Evolutionary conservation across 2,888 invertebrate genomes (phyloP), one percentile per base, ranked within the genome.

Genomic region (Perdita meconis): DNA sequence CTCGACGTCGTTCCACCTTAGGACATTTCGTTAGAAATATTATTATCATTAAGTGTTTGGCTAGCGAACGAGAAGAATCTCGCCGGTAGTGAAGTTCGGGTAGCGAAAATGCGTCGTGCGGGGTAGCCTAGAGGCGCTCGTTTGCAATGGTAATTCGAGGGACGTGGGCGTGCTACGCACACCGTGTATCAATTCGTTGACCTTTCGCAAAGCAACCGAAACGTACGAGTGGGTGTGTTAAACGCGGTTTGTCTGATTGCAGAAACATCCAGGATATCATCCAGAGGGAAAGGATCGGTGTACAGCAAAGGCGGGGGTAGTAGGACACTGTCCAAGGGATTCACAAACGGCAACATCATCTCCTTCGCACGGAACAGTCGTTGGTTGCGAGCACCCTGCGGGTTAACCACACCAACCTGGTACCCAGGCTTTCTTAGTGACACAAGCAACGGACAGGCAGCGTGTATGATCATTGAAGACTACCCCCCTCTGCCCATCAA

Each of bases 211-310:
- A n/a, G n/a, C n/a, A n/a, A n/a, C n/a, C n/a, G n/a, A n/a, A n/a
- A n/a, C n/a, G n/a, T n/a, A 10, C 2, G 13, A 13, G 6, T 10
- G 6, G 12, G 4, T 8, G n/a, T 47, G 8, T 8, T 51, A 24
- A 53, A 16, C 0, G n/a, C 5, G 13, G 36, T 56, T 42, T 1
- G 0, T 70, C 36, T 72, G 1, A 84, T 92, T 95, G 0, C 95
- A 97, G 97, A 97, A 96, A 96, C 95, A 97, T 96, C 96, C 92
- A 92, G 92, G 92, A 92, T 92, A 97, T 96, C 97, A 96, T 96
- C 96, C 96, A 96, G 96, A 96, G 96, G 96, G 96, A 97, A 92
- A 92, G 90, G 91, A 91, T 88, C 89, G 91, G 91, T 89, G 90
- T 91, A 89, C 88, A 91, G 90, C 85, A 91, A 90, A 92, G 91